phyloP scores from a whole-genome alignment of 2,113 vertebrate species.

The Percina caprodes region DNA sequence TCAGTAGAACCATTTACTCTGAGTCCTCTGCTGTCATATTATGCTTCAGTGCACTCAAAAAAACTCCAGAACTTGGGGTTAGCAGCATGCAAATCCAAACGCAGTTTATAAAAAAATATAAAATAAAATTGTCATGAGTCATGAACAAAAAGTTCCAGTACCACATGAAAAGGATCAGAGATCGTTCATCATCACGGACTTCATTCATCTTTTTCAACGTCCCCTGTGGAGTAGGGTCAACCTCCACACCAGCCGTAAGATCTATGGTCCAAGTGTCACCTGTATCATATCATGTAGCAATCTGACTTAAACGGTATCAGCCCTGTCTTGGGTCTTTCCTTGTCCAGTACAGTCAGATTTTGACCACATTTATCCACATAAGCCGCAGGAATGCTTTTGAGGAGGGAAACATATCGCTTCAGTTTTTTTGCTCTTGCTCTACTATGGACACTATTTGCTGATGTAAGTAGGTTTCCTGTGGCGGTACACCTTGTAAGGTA shows the following conservation, averaged over 20 bases:
- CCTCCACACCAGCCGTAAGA: constrained; percentile 37
- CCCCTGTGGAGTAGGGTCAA: constrained; percentile 31
- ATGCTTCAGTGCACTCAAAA: constrained; percentile 60
- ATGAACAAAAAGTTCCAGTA: constrained; percentile 22
- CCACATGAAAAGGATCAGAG: constrained; percentile 39
- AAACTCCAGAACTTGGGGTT: constrained; percentile 41
- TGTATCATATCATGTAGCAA: constrained; percentile 46
- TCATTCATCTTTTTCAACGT: constrained; percentile 48
- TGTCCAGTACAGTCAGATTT: constrained; percentile 29
- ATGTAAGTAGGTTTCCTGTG: constrained; percentile 63
- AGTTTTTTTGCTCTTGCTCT: constrained; percentile 49
- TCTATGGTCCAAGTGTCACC: constrained; percentile 29
- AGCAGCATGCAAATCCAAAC: constrained; percentile 56
- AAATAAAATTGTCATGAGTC: constrained; percentile 50
- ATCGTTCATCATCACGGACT: constrained; percentile 34
- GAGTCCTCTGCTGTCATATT: constrained; percentile 61
- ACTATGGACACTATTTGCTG: constrained; percentile 56
- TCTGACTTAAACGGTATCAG: constrained; percentile 15
- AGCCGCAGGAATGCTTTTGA: constrained; percentile 17
- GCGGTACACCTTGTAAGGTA: constrained; percentile 34
- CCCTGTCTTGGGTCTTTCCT: background rate
- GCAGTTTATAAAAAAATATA: constrained; percentile 38
- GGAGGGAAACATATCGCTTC: constrained; percentile 35
- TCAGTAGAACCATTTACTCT: constrained; percentile 56
- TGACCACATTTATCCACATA: constrained; percentile 24